Conservation (phyloP, 2,888 invertebrate genomes). For the Temnothorax rugatulus region DNA sequence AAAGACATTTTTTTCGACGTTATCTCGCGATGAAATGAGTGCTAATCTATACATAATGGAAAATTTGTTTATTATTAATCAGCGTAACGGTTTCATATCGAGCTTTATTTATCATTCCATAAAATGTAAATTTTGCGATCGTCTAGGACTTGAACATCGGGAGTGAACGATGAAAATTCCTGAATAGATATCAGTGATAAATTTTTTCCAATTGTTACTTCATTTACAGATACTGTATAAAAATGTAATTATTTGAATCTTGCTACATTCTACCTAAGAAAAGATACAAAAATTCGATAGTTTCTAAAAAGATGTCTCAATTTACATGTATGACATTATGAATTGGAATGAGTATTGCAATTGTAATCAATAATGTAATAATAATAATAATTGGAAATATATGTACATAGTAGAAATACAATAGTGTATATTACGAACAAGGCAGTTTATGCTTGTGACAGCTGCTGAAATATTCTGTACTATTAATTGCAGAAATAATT, state of each 20-base stretch:
- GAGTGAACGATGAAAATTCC: not conserved
- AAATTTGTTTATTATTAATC: slow-evolving; percentile 12
- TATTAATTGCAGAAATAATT: slow-evolving; percentile 4
- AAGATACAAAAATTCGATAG: not conserved
- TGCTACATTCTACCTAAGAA: not conserved
- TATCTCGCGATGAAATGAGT: not conserved
- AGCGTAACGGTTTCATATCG: not conserved
- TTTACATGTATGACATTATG: not conserved
- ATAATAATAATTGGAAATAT: slow-evolving; percentile 41
- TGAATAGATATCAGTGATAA: not conserved
- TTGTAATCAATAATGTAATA: slow-evolving; percentile 41
- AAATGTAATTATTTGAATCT: slow-evolving; percentile 19
- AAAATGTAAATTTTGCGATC: slow-evolving; percentile 28
- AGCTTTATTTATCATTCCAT: slow-evolving; percentile 50
- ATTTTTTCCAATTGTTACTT: not conserved
- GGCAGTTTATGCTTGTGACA: not conserved
- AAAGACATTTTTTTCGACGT: not conserved
- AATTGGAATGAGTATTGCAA: slow-evolving; percentile 6
- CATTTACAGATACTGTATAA: slow-evolving; percentile 1
- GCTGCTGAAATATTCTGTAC: slow-evolving; percentile 26
- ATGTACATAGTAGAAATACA: slow-evolving; percentile 50
- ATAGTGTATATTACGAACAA: slow-evolving; percentile 16
- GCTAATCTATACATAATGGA: not conserved
- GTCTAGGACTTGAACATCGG: not conserved
- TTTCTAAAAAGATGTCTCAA: not conserved